Conservation (phyloP, 2,888 invertebrate species). For the Helleia helle region DNA sequence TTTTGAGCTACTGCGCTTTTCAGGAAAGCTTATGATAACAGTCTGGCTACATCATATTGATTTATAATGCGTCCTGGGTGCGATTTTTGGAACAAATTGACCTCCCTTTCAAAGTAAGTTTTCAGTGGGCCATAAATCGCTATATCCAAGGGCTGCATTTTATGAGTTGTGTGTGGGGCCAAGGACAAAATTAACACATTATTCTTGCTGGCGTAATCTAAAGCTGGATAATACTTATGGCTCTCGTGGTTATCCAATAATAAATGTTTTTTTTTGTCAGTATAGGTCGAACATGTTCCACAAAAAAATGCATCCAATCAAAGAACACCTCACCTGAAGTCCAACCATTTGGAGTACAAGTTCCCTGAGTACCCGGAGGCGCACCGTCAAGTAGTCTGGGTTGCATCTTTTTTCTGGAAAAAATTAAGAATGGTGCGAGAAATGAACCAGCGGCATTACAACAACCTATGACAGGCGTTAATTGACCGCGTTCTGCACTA, state of each 20-base stretch:
- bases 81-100: slow-evolving; percentile 22
- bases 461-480: slow-evolving; percentile 26
- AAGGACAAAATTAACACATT: slow-evolving; percentile 23
- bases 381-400: slow-evolving; percentile 27
- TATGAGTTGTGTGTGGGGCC: slow-evolving; percentile 24
- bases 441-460: no score
- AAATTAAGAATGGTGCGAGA: slow-evolving; percentile 33
- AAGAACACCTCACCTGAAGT: slow-evolving; percentile 25
- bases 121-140: slow-evolving; percentile 29
- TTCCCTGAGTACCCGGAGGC: slow-evolving; percentile 25
- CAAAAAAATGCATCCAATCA: slow-evolving; percentile 26
- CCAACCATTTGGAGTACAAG: slow-evolving; percentile 26
- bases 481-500: slow-evolving; percentile 25
- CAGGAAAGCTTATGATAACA: slow-evolving; percentile 23
- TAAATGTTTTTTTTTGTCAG: slow-evolving; percentile 25
- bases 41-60: slow-evolving; percentile 17
- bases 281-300: slow-evolving; percentile 25
- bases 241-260: slow-evolving; percentile 30
- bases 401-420: slow-evolving; percentile 29
- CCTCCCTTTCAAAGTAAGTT: slow-evolving; percentile 25
- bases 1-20: slow-evolving; percentile 23
- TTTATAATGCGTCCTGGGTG: slow-evolving; percentile 26
- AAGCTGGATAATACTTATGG: slow-evolving; percentile 29
- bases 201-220: slow-evolving; percentile 27
- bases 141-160: slow-evolving; percentile 29